These are phyloP conservation scores for Eupeodes latifasciatus DNA, from an alignment of 2,888 invertebrate genomes.

Conservation along the genomic window DNA sequence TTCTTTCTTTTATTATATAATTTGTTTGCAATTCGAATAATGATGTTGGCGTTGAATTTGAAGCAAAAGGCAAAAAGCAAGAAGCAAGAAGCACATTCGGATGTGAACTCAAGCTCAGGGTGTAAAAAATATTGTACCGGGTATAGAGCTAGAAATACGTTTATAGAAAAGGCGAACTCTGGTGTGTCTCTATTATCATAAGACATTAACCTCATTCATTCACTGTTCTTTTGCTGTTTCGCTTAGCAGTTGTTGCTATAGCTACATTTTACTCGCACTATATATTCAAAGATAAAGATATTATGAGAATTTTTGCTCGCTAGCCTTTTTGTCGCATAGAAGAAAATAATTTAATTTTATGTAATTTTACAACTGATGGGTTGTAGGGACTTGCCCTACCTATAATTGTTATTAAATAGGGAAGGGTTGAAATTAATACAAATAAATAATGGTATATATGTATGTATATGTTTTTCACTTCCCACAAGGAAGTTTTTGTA, in stretches of 20 bases:
- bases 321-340: conserved; percentile 20
- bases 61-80: conserved; percentile 9
- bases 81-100: conserved; percentile 49
- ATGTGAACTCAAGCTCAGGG: conserved; percentile 53
- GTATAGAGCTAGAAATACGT: no score
- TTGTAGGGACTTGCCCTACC: not conserved
- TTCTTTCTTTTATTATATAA: conserved; percentile 60
- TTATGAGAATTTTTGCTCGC: not conserved
- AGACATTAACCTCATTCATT: conserved; percentile 72
- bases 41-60: conserved; percentile 49
- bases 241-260: conserved; percentile 51
- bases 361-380: not conserved
- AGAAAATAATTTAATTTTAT: not conserved
- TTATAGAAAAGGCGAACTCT: conserved; percentile 54
- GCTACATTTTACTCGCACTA: no score
- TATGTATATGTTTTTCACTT: no score
- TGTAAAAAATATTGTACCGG: conserved; percentile 5
- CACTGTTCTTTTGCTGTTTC: conserved; percentile 13
- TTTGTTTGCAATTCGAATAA: conserved; percentile 70
- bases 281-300: no score
- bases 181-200: conserved; percentile 67
- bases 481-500: no score
- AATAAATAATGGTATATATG: not conserved
- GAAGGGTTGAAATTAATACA: not conserved
- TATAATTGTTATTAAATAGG: no score